Base-by-base conservation (phyloP, 2,797 vertebrate species). In the Sandelia bainsii region DNA sequence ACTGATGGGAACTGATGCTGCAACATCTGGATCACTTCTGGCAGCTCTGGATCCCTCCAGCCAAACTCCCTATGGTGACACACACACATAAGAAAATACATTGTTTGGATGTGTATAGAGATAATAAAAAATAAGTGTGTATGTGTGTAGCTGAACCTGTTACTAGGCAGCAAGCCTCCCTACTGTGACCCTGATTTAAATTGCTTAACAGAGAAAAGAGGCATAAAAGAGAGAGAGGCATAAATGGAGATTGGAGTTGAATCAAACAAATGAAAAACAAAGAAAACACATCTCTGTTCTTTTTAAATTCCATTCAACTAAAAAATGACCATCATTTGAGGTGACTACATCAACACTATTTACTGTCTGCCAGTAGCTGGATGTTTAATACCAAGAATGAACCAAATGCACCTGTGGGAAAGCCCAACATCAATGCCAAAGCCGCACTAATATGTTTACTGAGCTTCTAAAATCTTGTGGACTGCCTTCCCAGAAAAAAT, bases 1-100 rank as follows among this genome's bases (percentile, higher is more conserved):
- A 99, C 98, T 0, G 98, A 99, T n/a, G 98, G 98, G 83, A 99
- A 99, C 20, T 99, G 98, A 86, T 99, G 98, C 69, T 99, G 98
- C 77, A 99, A 90, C 98, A 99, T 99, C 93, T 99, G 98, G 89
- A 99, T 99, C 84, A 99, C 98, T 89, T 99, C 98, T 40, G 98
- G 98, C 87, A 99, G 95, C 88, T 99, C 98, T 0, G 98, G 98
- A 93, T 99, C 98, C 93, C 98, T 94, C 98, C 98, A 99, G 81
- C 98, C 98, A 74, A 99, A 99, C 90, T 99, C 98, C 94, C 98
- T 99, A 89, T 89, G 83, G 49, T 84, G 49, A 70, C 23, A 69
- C 66, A 79, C 5, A 84, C 20, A 72, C 16, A 82, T 8, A 63
- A 22, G 65, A 40, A 71, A 75, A 29, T 13, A 0, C 45, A 46